Base-by-base conservation (phyloP, 2,888 invertebrate species). In the Lottia scabra region DNA sequence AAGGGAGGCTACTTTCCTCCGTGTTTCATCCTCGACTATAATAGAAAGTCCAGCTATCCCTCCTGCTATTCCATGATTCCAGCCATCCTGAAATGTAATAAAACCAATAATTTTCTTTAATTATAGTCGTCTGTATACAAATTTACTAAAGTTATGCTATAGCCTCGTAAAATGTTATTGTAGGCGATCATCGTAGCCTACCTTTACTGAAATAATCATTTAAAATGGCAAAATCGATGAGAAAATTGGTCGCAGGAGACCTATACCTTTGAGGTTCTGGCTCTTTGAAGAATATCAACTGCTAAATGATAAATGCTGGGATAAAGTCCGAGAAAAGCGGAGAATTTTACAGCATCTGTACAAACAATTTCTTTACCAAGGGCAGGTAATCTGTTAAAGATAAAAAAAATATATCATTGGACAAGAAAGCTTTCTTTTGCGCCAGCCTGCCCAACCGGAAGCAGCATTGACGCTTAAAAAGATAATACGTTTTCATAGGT, bases 301-400 rank as follows among this genome's bases (percentile, higher is more conserved):
- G 75, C 62, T 1, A 84, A 68, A 45, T 84, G 83, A 68, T 85
- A 85, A 3, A 83, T 30, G 67, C 84, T 82, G 0, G 85, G 85
- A 66, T 82, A 85, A n/a, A 85, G 75, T 23, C 84, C 85, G 23
- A 85, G 81, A 67, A 84, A 85, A 1, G 79, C 70, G 1, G 85
- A 83, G 73, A 84, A 82, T 26, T 78, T 70, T 23, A 80, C 71
- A 70, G 81, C 77, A 75, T 85, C 84, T 38, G 73, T 74, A 8
- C 80, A 80, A 1, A 83, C 30, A 19, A 83, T 70, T 23, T 74
- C 74, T 56, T 65, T 73, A 63, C 76, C 70, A 10, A 80, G 74
- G 23, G 62, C 73, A 0, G 81, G 80, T 12, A 79, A 19, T 19
- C 81, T 80, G 70, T 8, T 71, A 62, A 27, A 44, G 19, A 16